These are phyloP conservation scores for Anolis sagrei DNA, from an alignment of 2,113 vertebrate species.

Conservation along the genomic window DNA sequence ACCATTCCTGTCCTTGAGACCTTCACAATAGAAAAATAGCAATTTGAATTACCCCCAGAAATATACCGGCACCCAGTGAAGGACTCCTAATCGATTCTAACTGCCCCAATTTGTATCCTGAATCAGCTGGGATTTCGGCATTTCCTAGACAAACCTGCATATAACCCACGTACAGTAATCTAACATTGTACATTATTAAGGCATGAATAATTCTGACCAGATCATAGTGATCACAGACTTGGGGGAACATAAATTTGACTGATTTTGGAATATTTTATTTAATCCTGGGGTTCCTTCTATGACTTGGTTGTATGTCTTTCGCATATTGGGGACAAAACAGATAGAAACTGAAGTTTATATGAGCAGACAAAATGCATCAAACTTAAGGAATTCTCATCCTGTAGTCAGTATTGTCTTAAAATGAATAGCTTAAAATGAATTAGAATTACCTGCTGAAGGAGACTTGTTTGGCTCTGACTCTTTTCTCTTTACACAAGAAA, in stretches of 20 bases:
- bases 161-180: neutral
- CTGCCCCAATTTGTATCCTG: neutral
- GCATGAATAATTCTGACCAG: neutral
- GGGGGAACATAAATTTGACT: too few relatives aligned
- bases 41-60: neutral
- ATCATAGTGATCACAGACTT: neutral
- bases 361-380: neutral
- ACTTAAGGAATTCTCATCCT: neutral
- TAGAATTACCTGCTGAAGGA: too few relatives aligned
- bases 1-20: neutral
- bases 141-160: neutral
- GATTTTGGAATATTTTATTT: neutral
- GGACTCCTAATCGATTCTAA: neutral
- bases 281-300: neutral
- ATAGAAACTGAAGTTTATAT: neutral
- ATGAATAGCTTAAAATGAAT: too few relatives aligned
- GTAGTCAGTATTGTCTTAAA: too few relatives aligned
- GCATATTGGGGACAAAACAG: too few relatives aligned
- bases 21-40: neutral
- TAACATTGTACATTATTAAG: neutral
- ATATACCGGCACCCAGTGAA: neutral
- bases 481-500: too few relatives aligned
- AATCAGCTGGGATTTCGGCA: neutral
- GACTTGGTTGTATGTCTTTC: neutral
- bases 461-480: too few relatives aligned